phyloP scores from a whole-genome alignment of 2,113 vertebrate genomes.

The Vidua macroura region DNA sequence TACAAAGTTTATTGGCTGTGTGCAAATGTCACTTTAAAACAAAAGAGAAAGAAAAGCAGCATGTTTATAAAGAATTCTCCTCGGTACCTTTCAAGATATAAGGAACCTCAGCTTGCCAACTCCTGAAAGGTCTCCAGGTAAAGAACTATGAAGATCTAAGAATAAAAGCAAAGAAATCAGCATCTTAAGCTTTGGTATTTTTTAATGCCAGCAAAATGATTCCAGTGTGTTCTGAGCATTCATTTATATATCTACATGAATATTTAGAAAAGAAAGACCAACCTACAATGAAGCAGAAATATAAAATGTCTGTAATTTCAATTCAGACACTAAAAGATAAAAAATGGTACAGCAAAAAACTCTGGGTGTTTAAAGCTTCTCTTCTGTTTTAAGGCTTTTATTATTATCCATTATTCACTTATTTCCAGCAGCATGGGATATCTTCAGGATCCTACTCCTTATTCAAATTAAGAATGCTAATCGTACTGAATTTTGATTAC shows the following conservation, averaged over 20 bases:
- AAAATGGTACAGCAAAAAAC: slow-evolving; percentile 8
- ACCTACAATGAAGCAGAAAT: not conserved
- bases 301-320: not conserved
- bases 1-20: not conserved
- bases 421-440: slow-evolving; percentile 60
- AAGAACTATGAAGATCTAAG: not conserved
- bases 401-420: slow-evolving; percentile 59
- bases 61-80: not conserved
- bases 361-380: slow-evolving; percentile 46
- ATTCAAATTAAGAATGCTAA: slow-evolving; percentile 58
- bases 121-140: not conserved
- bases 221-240: not conserved
- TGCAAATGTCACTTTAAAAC: too few relatives aligned
- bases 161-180: not conserved
- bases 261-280: not conserved
- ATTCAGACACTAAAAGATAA: not conserved
- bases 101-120: not conserved
- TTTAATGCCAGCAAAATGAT: not conserved
- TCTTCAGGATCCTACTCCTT: slow-evolving; percentile 37
- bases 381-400: slow-evolving; percentile 40
- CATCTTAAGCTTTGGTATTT: not conserved
- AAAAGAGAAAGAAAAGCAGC: not conserved
- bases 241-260: not conserved
- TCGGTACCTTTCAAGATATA: not conserved
- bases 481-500: slow-evolving; percentile 44